Percentiles rank a stretch among this genome's conserved stretches.
Evolutionary conservation across 2,113 vertebrate genomes (phyloP).

Genomic region (Tenrec ecaudatus): DNA sequence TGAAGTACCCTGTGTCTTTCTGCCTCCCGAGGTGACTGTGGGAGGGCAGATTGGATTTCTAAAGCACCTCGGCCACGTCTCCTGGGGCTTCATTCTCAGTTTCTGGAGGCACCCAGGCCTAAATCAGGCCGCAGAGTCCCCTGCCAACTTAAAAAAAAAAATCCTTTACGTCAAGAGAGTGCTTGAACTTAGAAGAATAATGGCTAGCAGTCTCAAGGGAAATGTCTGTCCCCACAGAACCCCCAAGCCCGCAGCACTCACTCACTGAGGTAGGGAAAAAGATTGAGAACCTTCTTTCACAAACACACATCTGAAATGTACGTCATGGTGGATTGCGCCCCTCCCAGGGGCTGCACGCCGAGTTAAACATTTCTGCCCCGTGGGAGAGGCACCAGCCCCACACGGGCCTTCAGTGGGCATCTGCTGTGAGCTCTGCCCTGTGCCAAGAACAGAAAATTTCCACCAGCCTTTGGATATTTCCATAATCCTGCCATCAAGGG

Average conservation of each 20-base stretch:
- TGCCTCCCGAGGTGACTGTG: neutral
- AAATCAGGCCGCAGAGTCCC: constrained; percentile 41
- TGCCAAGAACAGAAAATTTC: no score
- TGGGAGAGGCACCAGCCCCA: neutral
- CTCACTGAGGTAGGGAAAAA: neutral
- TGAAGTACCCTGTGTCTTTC: fast-evolving
- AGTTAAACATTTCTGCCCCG: neutral
- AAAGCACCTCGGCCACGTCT: fast-evolving
- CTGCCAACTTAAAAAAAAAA: constrained; percentile 14
- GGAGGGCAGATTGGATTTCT: constrained; percentile 6
- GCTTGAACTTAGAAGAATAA: neutral
- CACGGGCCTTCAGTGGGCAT: fast-evolving
- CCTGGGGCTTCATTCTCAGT: neutral
- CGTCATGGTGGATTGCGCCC: neutral
- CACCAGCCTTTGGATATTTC: neutral
- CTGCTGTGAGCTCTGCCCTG: neutral
- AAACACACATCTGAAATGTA: neutral
- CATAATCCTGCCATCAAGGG: neutral
- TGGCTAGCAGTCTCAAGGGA: neutral
- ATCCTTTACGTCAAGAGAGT: neutral
- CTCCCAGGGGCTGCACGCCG: neutral
- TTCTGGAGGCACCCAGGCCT: neutral
- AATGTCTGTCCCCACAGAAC: neutral
- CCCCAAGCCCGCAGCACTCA: neutral
- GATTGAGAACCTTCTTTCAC: neutral